Base-by-base conservation (phyloP, 2,888 invertebrate species). In the Acrobeloides nanus region DNA sequence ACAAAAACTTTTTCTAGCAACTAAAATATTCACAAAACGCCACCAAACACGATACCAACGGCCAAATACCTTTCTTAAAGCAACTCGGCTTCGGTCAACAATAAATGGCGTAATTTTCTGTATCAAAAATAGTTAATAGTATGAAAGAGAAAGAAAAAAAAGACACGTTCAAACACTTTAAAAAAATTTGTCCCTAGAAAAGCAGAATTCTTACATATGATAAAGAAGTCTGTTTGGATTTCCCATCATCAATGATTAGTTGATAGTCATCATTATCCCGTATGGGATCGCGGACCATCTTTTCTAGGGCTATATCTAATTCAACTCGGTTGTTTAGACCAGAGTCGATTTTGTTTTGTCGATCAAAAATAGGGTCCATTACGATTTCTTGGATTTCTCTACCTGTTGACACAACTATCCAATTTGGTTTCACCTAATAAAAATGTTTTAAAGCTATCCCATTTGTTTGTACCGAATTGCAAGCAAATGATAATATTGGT, bases 261-360 rank as follows among this genome's bases (percentile, higher is more conserved):
- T 72, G 64, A 48, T 73, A 73, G 53, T 73, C 73, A 50, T 73
- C 73, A 49, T 73, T 73, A 47, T 73, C 72, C 15, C 55, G 41
- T 23, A 73, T 40, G 7, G 49, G 38, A 39, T 59, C 62, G 27
- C 43, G 38, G 10, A 39, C 29, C 38, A 79, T 68, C 37, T 74
- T 75, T 21, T 60, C 61, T 64, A 66, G 52, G 52, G 76, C 75
- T 17, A 95, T 84, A 77, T 97, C 95, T 72, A 92, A 84, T 77
- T 95, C 93, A 74, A 89, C 90, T 76, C 93, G 89, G 76, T 95
- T 92, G 77, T 90, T 89, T 50, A 90, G 81, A 92, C 93, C 95
- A 56, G 62, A 72, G 34, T n/a, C n/a, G n/a, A 40, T 15, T 23
- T 47, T 39, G 27, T 61, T 52, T 26, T 55, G 42, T 38, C 48